Conservation (phyloP, 2,888 invertebrate species). For the Athripsodes cinereus region DNA sequence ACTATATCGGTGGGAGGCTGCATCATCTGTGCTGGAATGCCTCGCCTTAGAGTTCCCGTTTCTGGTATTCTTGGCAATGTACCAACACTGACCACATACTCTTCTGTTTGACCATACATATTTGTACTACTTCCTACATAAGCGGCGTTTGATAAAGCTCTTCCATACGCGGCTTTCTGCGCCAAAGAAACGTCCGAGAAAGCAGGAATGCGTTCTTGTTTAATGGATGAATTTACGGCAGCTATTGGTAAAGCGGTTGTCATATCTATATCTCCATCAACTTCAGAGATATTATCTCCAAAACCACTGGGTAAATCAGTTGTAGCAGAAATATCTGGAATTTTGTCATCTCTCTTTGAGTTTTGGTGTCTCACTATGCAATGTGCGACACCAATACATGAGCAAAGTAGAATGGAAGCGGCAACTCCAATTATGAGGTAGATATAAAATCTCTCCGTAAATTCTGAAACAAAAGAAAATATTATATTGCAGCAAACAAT, state of each 20-base stretch:
- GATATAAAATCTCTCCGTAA: conserved; percentile 73
- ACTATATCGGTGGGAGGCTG: conserved; percentile 48
- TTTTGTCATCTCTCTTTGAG: conserved; percentile 58
- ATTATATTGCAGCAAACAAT: no score
- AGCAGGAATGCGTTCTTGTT: conserved; percentile 40
- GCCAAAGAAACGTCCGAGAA: conserved; percentile 44
- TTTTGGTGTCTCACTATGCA: conserved; percentile 63
- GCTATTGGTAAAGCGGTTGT: conserved; percentile 63
- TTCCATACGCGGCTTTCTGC: conserved; percentile 47
- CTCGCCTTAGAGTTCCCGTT: conserved; percentile 36
- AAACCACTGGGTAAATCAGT: conserved; percentile 76
- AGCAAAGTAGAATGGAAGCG: conserved; percentile 63
- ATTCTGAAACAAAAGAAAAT: conserved; percentile 48
- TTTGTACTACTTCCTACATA: conserved; percentile 46
- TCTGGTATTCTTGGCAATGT: conserved; percentile 34
- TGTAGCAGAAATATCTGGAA: conserved; percentile 63
- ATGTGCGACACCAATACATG: conserved; percentile 64
- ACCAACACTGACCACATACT: conserved; percentile 34
- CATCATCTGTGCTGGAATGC: conserved; percentile 38
- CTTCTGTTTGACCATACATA: conserved; percentile 50
- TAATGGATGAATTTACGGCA: conserved; percentile 42
- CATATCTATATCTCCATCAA: conserved; percentile 72
- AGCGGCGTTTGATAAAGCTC: conserved; percentile 47
- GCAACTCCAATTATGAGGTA: conserved; percentile 76
- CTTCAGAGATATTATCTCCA: conserved; percentile 80